Conservation (phyloP, 2,888 invertebrate species). For the Pammene fasciana region DNA sequence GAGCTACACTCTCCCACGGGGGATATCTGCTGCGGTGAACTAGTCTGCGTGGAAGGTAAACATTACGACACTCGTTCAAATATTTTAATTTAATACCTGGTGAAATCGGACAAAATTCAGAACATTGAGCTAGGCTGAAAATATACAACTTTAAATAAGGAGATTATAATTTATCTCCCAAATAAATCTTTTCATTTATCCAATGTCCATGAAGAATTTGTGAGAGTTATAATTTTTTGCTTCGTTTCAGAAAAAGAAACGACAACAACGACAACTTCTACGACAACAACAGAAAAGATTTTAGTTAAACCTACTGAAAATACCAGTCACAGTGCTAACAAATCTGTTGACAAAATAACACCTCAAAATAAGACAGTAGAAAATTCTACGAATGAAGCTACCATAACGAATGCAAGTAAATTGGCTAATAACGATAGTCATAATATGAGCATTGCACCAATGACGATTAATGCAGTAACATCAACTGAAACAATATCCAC, state of each 20-base stretch:
- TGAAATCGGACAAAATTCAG: no score
- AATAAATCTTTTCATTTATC: no score
- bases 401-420: neutral
- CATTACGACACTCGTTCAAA: neutral
- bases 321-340: conserved; percentile 38
- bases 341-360: conserved; percentile 34
- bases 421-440: neutral
- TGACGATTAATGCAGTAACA: conserved; percentile 37
- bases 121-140: no score
- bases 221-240: neutral
- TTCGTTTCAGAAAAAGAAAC: conserved; percentile 59
- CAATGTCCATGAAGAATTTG: no score
- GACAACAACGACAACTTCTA: conserved; percentile 43
- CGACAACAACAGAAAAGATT: conserved; percentile 47
- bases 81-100: neutral
- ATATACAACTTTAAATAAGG: no score
- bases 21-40: conserved; percentile 69
- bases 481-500: conserved; percentile 45
- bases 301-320: conserved; percentile 42
- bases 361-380: neutral
- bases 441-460: conserved; percentile 19
- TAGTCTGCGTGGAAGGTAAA: conserved; percentile 64
- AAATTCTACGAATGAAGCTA: neutral
- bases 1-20: conserved; percentile 45
- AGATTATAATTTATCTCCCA: no score